Evolutionary conservation across 2,797 vertebrate genomes (phyloP).

Genomic region (Rhinatrema bivittatum): DNA sequence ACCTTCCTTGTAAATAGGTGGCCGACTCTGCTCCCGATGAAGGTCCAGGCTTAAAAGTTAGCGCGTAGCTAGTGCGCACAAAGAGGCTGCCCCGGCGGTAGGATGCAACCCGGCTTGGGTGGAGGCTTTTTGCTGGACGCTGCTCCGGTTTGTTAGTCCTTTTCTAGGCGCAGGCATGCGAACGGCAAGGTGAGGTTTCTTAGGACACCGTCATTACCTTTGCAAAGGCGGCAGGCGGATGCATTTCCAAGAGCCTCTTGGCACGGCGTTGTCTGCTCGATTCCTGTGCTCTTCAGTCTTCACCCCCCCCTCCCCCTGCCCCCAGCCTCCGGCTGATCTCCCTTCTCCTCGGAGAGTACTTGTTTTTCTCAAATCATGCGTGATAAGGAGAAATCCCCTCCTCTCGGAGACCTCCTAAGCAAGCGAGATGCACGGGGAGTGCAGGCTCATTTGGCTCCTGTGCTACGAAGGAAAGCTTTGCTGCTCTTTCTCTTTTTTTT

Average conservation of each 20-base stretch:
- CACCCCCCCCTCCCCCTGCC: conserved; percentile 5
- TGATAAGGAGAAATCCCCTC: conserved; percentile 24
- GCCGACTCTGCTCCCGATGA: too few relatives aligned
- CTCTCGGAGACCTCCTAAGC: background rate
- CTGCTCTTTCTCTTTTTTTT: background rate
- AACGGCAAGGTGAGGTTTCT: conserved; percentile 3
- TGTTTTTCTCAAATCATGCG: conserved; percentile 31
- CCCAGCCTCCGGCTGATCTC: conserved; percentile 24
- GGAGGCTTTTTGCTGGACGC: conserved; percentile 3
- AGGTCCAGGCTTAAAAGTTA: too few relatives aligned
- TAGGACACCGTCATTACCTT: conserved; percentile 6
- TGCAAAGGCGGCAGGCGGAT: conserved; percentile 6
- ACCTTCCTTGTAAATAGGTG: conserved; percentile 7
- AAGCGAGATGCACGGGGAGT: background rate
- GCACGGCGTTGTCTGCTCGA: background rate
- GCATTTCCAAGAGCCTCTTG: conserved; percentile 2
- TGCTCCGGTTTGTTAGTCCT: conserved; percentile 3
- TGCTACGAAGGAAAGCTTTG: conserved; percentile 20
- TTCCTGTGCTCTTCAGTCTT: conserved; percentile 11
- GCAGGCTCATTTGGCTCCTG: conserved; percentile 22
- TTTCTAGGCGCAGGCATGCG: background rate
- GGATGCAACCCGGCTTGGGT: conserved; percentile 8
- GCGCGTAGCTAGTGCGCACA: too few relatives aligned
- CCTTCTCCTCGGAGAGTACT: conserved; percentile 45
- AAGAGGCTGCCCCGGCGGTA: too few relatives aligned